Percentiles rank a stretch among this genome's conserved stretches.
phyloP scores from a whole-genome alignment of 1,140 invertebrate species.

The Wasmannia auropunctata region DNA sequence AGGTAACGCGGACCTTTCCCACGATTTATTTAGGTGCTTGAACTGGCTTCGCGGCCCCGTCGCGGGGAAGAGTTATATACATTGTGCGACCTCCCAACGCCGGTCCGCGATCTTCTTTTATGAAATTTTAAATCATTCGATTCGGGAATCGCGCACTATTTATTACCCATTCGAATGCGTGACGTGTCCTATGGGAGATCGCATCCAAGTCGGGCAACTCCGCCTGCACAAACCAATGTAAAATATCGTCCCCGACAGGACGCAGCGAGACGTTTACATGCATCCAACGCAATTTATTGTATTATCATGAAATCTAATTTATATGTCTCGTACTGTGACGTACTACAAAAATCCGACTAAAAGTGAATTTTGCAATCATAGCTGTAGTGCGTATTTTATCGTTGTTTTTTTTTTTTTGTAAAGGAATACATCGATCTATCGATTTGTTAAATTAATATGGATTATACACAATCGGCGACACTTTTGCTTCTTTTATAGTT shows the following conservation, averaged over 20 bases:
- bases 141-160: conserved; percentile 70
- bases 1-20: conserved; percentile 65
- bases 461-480: not conserved
- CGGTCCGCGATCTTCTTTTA: conserved; percentile 59
- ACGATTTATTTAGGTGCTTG: conserved; percentile 73
- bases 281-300: conserved; percentile 78
- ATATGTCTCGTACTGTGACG: conserved; percentile 57
- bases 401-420: not conserved
- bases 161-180: conserved; percentile 69
- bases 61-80: conserved; percentile 53
- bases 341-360: not conserved
- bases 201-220: not conserved
- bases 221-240: conserved; percentile 34
- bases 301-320: conserved; percentile 79
- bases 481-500: not conserved
- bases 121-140: conserved; percentile 77
- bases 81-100: conserved; percentile 49
- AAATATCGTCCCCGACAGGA: conserved; percentile 67
- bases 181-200: conserved; percentile 20
- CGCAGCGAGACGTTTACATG: conserved; percentile 74
- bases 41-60: conserved; percentile 27
- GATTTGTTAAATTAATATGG: conserved; percentile 3
- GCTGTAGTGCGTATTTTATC: not conserved
- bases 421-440: not conserved
- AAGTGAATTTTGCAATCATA: conserved; percentile 32